Percentiles rank a stretch among this genome's conserved stretches.
These are phyloP conservation scores for Agrotis segetum DNA, from an alignment of 2,888 invertebrate species.

Conservation along the genomic window DNA sequence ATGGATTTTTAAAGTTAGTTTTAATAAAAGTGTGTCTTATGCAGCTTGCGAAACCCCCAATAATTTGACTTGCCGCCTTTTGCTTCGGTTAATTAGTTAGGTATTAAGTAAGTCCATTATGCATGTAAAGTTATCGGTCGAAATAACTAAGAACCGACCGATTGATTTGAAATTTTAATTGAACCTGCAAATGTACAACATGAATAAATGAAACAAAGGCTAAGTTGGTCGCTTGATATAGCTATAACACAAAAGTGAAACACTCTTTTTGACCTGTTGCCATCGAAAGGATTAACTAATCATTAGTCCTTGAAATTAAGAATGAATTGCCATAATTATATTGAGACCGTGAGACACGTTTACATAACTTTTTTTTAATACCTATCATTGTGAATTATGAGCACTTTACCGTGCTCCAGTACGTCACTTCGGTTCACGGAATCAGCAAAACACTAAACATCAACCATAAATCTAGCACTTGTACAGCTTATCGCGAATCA, in stretches of 20 bases:
- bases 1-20: background rate
- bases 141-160: slow-evolving; percentile 20
- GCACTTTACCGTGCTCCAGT: background rate
- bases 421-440: slow-evolving; percentile 5
- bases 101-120: slow-evolving; percentile 33
- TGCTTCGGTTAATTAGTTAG: slow-evolving; percentile 43
- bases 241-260: background rate
- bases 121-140: slow-evolving; percentile 29
- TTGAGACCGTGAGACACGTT: background rate
- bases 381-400: background rate
- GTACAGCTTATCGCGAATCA: slow-evolving; percentile 41
- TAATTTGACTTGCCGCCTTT: slow-evolving; percentile 35
- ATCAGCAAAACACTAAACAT: slow-evolving; percentile 19
- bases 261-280: background rate
- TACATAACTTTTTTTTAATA: background rate
- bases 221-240: background rate
- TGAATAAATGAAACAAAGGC: slow-evolving; percentile 1
- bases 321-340: background rate
- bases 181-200: slow-evolving; percentile 3
- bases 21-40: slow-evolving; percentile 26
- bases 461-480: slow-evolving; percentile 28
- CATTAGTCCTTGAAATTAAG: slow-evolving; percentile 2
- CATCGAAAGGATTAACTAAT: background rate
- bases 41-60: slow-evolving; percentile 24
- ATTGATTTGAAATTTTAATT: slow-evolving; percentile 28